A percentile compares a stretch with the other conserved stretches of the same genome.
phyloP scores from a whole-genome alignment of 2,797 vertebrate species.

The Choloepus didactylus region DNA sequence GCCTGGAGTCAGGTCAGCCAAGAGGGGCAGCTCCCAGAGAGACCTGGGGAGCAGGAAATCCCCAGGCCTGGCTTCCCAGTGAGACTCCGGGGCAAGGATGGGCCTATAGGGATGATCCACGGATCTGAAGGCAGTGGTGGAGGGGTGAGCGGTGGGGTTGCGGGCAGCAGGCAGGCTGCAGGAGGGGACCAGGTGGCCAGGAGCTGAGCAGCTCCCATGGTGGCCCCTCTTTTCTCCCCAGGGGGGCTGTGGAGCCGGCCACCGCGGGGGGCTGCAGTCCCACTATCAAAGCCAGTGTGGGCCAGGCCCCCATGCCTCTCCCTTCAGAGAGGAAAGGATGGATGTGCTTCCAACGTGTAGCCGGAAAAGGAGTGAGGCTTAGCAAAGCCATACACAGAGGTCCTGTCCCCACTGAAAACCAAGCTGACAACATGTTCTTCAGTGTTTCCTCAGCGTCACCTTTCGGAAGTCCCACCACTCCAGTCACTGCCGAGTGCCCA shows the following conservation, averaged over 20 bases:
- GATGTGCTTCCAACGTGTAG: background rate
- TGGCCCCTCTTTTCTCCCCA: background rate
- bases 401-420: background rate
- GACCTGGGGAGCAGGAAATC: background rate
- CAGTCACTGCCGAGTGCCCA: background rate
- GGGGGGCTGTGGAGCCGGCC: background rate
- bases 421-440: background rate
- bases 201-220: background rate
- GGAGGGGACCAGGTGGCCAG: background rate
- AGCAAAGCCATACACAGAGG: background rate
- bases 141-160: too few species aligned
- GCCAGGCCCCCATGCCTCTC: background rate
- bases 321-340: background rate
- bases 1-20: background rate
- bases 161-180: background rate
- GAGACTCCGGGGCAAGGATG: background rate
- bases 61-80: background rate
- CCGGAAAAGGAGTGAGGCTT: background rate
- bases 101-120: background rate
- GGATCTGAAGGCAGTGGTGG: background rate
- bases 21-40: background rate
- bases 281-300: background rate
- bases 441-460: too few species aligned
- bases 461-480: background rate
- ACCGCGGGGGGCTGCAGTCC: background rate